These are phyloP conservation scores for Lepidocyrtinus sp. DNA, from an alignment of 2,888 invertebrate genomes.

Conservation along the genomic window DNA sequence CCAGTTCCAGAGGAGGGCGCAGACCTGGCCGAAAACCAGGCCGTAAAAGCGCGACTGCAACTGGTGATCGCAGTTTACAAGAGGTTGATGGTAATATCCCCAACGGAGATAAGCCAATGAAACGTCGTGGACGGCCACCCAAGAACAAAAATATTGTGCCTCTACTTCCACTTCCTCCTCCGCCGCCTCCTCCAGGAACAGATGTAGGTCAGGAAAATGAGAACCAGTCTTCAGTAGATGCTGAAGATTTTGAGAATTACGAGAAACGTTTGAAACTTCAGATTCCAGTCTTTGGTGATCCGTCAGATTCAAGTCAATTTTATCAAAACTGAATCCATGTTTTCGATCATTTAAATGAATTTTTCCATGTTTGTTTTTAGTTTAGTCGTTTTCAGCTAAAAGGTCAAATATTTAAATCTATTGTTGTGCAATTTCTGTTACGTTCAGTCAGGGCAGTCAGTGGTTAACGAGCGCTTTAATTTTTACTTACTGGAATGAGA, in stretches of 20 bases:
- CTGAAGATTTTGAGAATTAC: constrained; percentile 35
- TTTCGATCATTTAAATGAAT: neutral
- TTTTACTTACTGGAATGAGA: too few relatives aligned
- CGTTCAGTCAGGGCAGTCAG: too few relatives aligned
- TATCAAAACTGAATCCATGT: neutral
- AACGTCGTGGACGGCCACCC: constrained; percentile 51
- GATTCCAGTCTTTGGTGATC: neutral
- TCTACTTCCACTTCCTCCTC: too few relatives aligned
- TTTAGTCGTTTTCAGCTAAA: too few relatives aligned
- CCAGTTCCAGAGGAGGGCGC: constrained; percentile 40
- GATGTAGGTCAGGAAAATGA: constrained; percentile 38
- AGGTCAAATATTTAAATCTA: too few relatives aligned
- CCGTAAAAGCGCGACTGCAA: constrained; percentile 29
- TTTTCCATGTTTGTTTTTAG: neutral
- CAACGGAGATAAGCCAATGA: neutral
- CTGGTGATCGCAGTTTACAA: constrained; percentile 9
- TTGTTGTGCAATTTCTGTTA: too few relatives aligned
- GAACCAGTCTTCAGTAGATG: neutral
- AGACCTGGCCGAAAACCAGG: constrained; percentile 52
- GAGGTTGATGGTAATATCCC: constrained; percentile 24
- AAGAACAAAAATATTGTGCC: constrained; percentile 39
- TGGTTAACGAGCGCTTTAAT: too few relatives aligned
- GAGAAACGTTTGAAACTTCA: constrained; percentile 41
- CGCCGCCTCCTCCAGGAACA: too few relatives aligned
- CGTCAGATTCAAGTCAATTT: neutral